Conservation (phyloP, 2,797 vertebrate genomes). For the Trachurus trachurus region DNA sequence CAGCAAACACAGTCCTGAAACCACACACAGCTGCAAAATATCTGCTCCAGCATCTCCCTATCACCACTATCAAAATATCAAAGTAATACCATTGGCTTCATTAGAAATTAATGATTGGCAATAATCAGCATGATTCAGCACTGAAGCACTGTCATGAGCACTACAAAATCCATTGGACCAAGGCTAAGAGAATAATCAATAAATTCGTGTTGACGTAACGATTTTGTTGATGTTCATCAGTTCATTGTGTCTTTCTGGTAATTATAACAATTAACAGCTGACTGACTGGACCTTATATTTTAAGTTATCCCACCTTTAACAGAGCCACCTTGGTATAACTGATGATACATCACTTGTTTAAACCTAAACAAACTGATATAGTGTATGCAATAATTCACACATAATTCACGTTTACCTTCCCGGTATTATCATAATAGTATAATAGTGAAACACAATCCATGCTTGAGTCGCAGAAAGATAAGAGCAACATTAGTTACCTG, state of each 20-base stretch:
- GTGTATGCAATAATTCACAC: not conserved
- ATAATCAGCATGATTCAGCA: constrained; percentile 13
- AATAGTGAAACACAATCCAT: not conserved
- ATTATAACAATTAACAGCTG: not conserved
- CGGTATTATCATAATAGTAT: not conserved
- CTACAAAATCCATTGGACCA: not conserved
- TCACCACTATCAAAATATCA: too few species aligned
- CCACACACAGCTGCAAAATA: not conserved
- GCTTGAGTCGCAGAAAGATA: not conserved
- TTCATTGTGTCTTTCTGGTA: not conserved
- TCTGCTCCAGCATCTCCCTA: not conserved
- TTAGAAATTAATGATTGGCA: not conserved
- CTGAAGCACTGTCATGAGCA: not conserved
- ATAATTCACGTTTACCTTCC: not conserved
- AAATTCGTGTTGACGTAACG: not conserved
- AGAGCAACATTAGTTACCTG: constrained; percentile 73
- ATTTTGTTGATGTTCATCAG: not conserved
- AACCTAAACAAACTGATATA: not conserved
- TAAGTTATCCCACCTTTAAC: not conserved
- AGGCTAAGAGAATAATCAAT: not conserved
- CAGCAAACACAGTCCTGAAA: not conserved
- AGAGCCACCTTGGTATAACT: not conserved
- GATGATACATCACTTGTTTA: not conserved
- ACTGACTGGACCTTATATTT: not conserved
- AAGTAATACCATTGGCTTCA: not conserved